Percentiles rank a stretch among this genome's conserved stretches.
These are phyloP conservation scores for Myiopsitta monachus DNA, from an alignment of 2,113 vertebrate species.

Conservation along the genomic window DNA sequence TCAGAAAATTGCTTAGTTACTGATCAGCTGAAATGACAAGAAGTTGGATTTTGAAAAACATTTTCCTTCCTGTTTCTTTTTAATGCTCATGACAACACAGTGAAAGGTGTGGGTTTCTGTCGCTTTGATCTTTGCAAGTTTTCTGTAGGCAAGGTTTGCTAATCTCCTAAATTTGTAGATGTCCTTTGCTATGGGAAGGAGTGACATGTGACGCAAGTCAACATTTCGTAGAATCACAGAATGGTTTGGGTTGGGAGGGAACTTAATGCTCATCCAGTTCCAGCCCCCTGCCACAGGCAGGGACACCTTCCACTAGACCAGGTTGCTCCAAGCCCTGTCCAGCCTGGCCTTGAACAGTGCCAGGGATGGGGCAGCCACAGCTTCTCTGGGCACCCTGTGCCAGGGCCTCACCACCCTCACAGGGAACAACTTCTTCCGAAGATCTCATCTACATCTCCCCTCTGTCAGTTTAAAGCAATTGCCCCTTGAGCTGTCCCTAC, in stretches of 20 bases:
- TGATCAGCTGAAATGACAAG: background rate
- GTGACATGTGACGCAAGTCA: background rate
- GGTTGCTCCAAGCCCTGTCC: background rate
- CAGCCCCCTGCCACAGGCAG: background rate
- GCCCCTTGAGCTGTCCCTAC: background rate
- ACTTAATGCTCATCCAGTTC: background rate
- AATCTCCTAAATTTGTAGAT: constrained; percentile 38
- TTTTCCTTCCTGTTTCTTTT: background rate
- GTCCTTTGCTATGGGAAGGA: background rate
- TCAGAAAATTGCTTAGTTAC: background rate
- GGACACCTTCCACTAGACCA: background rate
- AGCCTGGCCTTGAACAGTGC: background rate
- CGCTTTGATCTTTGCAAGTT: constrained; percentile 43
- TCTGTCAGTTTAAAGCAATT: background rate
- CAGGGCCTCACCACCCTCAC: background rate
- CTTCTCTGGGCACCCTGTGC: background rate
- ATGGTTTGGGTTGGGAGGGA: background rate
- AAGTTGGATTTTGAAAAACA: background rate
- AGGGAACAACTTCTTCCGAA: background rate
- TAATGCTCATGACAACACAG: background rate
- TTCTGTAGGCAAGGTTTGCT: constrained; percentile 42
- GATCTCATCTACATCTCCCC: background rate
- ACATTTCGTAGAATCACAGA: background rate
- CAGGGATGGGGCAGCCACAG: background rate
- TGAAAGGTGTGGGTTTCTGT: background rate